Conservation (phyloP, 1,140 invertebrate species). For the Arion vulgaris region DNA sequence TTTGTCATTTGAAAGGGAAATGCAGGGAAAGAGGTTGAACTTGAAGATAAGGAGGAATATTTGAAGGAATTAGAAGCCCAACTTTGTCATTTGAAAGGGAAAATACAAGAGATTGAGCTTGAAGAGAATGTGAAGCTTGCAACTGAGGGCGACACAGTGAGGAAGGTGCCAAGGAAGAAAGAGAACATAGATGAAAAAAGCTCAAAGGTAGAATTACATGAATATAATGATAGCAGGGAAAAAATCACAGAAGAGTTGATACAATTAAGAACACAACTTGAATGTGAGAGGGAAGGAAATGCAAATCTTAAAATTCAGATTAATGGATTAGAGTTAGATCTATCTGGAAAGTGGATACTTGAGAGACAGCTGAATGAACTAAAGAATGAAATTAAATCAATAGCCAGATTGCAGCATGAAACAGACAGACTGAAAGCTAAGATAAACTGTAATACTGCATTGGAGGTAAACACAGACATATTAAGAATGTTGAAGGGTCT, state of each 20-base stretch:
- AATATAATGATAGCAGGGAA: not conserved
- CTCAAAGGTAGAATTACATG: not conserved
- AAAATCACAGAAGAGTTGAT: not conserved
- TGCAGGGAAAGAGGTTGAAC: slow-evolving; percentile 43
- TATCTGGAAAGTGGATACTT: not conserved
- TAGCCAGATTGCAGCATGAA: not conserved
- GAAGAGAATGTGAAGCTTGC: not conserved
- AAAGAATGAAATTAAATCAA: not conserved
- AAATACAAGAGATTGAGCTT: slow-evolving; percentile 30
- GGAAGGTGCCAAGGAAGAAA: not conserved
- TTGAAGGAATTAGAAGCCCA: slow-evolving; percentile 48
- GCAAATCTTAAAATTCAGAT: not conserved
- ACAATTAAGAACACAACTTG: not conserved
- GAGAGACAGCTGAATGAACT: not conserved
- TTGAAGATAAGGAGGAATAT: slow-evolving; percentile 54
- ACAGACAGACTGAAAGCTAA: not conserved
- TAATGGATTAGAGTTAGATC: not conserved
- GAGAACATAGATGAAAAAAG: not conserved
- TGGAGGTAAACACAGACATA: not conserved
- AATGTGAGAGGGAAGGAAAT: not conserved
- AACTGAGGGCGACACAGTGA: not conserved
- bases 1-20: slow-evolving; percentile 47
- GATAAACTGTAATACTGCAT: not conserved
- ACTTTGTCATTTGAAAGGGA: no score
- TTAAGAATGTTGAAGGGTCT: not conserved